These are phyloP conservation scores for Flexamia atlantica DNA, from an alignment of 2,888 invertebrate species.

Conservation along the genomic window DNA sequence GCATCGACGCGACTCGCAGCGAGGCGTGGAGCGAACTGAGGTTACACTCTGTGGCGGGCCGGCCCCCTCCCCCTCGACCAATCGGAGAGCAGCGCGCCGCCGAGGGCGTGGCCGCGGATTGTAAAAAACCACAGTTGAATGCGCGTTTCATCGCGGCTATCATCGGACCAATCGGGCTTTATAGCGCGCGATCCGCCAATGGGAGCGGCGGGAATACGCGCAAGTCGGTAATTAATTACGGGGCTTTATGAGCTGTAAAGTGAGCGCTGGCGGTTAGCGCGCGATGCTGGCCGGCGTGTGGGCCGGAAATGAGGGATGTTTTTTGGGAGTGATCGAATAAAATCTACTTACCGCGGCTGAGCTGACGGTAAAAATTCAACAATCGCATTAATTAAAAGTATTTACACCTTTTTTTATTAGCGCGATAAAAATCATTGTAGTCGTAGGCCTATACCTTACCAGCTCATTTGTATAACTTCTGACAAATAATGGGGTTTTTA, in stretches of 20 bases:
- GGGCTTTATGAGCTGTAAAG: conserved; percentile 14
- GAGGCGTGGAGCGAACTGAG: conserved; percentile 54
- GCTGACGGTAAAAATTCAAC: too few species aligned
- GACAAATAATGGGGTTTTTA: too few species aligned
- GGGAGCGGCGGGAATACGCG: not conserved
- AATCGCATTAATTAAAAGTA: too few species aligned
- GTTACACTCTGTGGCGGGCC: not conserved
- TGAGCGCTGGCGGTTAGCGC: not conserved
- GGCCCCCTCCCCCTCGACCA: conserved; percentile 41
- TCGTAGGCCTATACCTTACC: too few species aligned
- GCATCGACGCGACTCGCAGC: not conserved
- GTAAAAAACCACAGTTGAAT: conserved; percentile 58
- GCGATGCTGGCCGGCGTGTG: not conserved
- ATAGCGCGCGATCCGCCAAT: conserved; percentile 55
- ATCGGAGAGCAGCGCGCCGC: conserved; percentile 35
- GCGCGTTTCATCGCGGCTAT: conserved; percentile 59
- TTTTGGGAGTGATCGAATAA: too few species aligned
- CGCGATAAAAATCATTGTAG: too few species aligned
- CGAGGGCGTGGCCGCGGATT: conserved; percentile 59
- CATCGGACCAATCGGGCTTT: conserved; percentile 61
- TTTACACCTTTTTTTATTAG: too few species aligned
- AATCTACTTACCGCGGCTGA: too few species aligned
- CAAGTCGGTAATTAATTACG: conserved; percentile 15
- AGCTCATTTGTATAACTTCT: too few species aligned
- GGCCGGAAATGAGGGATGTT: too few species aligned